phyloP scores from a whole-genome alignment of 2,113 vertebrate genomes.

The Peromyscus maniculatus region DNA sequence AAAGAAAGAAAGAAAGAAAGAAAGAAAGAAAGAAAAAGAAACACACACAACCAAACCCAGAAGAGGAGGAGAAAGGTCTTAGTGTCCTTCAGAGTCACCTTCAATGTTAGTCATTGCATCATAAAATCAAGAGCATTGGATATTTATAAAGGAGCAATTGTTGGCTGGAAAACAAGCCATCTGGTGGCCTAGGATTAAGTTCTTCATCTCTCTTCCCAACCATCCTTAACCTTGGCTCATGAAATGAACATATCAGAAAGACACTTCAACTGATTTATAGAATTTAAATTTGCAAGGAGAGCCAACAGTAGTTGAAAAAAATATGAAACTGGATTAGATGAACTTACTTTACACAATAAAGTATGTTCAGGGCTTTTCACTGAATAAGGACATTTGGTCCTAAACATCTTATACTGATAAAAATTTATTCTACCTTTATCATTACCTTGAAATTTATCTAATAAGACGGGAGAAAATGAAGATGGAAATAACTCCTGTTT shows the following conservation, averaged over 20 bases:
- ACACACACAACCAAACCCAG: no score
- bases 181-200: slow-evolving; percentile 30
- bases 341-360: slow-evolving; percentile 34
- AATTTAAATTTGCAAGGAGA: slow-evolving; percentile 30
- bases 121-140: slow-evolving; percentile 1
- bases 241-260: slow-evolving; percentile 5
- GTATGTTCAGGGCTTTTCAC: background rate
- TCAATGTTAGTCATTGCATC: slow-evolving; percentile 38
- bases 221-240: background rate
- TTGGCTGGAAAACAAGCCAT: slow-evolving; percentile 30
- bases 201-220: slow-evolving; percentile 32
- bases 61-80: background rate
- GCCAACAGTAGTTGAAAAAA: background rate
- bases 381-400: background rate
- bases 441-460: slow-evolving; percentile 1
- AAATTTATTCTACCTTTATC: background rate
- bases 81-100: background rate
- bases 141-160: slow-evolving; percentile 21
- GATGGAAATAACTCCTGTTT: background rate
- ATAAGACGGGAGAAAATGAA: background rate
- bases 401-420: slow-evolving; percentile 1
- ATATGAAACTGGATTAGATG: background rate
- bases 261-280: background rate
- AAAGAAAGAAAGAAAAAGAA: no score
- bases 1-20: no score